A percentile compares a stretch with the other conserved stretches of the same genome.
These are phyloP conservation scores for Muscina levida DNA, from an alignment of 2,888 invertebrate species.

Conservation along the genomic window DNA sequence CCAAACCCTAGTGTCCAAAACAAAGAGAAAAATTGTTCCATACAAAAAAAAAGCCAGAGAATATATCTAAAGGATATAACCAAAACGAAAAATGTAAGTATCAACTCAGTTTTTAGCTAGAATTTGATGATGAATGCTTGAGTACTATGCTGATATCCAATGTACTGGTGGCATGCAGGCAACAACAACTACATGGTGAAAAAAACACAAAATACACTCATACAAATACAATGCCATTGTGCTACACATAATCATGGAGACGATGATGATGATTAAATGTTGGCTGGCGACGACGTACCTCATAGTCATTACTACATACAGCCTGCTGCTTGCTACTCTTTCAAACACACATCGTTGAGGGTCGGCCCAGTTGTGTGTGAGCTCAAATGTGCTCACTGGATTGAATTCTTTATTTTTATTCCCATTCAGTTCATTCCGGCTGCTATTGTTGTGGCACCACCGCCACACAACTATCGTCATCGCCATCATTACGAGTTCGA, in stretches of 20 bases:
- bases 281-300: conserved; percentile 33
- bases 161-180: conserved; percentile 36
- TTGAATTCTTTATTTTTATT: conserved; percentile 42
- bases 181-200: conserved; percentile 19
- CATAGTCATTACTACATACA: not conserved
- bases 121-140: conserved; percentile 62
- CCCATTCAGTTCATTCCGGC: conserved; percentile 40
- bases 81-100: conserved; percentile 20
- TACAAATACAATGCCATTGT: conserved; percentile 23
- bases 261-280: conserved; percentile 64
- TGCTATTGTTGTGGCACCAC: conserved; percentile 66
- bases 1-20: conserved; percentile 25
- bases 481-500: conserved; percentile 73
- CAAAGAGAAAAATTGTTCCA: not conserved
- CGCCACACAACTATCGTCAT: conserved; percentile 63
- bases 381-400: conserved; percentile 59
- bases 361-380: not conserved
- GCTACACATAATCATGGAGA: conserved; percentile 22
- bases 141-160: conserved; percentile 34
- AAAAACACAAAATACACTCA: conserved; percentile 26
- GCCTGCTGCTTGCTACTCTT: conserved; percentile 19
- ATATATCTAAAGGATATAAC: not conserved
- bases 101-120: conserved; percentile 33
- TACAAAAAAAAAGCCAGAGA: conserved; percentile 10
- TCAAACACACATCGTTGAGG: not conserved